Conservation (phyloP, 2,113 vertebrate genomes). For the Climacteris rufus region DNA sequence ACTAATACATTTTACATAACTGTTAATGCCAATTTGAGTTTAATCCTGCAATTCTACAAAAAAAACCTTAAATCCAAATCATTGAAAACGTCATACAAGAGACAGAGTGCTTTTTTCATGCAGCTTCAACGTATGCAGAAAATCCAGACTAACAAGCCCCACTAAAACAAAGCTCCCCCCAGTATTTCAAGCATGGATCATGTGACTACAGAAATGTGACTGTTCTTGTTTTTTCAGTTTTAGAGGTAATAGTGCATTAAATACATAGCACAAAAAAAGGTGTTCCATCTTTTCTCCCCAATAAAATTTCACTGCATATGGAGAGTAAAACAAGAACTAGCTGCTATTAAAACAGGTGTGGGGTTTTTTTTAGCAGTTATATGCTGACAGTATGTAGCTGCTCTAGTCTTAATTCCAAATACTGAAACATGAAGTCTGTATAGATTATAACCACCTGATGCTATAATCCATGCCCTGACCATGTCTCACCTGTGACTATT, state of each 20-base stretch:
- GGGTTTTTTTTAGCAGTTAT: background rate
- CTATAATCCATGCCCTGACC: background rate
- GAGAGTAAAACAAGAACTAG: background rate
- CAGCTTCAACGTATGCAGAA: background rate
- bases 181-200: background rate
- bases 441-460: background rate
- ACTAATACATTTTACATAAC: conserved; percentile 78
- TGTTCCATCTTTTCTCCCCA: background rate
- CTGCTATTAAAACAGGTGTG: background rate
- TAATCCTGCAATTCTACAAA: conserved; percentile 67
- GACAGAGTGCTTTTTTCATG: background rate
- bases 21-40: conserved; percentile 72
- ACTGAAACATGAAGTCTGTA: background rate
- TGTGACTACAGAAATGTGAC: background rate
- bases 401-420: background rate
- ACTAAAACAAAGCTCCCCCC: background rate
- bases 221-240: background rate
- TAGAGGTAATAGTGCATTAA: background rate
- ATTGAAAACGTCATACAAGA: background rate
- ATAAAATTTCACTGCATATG: background rate
- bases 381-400: background rate
- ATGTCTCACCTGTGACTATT: background rate
- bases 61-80: background rate
- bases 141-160: background rate
- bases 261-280: background rate